These are phyloP conservation scores for Bathybates hornii DNA, from an alignment of 2,113 vertebrate species.

Conservation along the genomic window DNA sequence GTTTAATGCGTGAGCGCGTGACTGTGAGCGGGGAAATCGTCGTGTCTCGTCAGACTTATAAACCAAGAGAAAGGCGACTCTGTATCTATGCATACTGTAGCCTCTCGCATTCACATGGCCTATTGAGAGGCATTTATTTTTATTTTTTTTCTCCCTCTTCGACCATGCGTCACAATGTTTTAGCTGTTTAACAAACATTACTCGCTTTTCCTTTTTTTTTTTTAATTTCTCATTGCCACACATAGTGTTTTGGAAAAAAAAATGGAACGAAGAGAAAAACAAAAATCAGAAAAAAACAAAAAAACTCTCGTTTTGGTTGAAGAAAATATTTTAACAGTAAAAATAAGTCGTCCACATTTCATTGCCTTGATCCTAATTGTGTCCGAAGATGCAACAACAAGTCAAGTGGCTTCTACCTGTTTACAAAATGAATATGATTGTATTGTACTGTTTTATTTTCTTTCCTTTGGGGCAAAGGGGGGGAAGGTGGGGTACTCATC, in stretches of 20 bases:
- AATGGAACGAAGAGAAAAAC: not conserved
- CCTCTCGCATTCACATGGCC: conserved; percentile 80
- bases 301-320: conserved; percentile 50
- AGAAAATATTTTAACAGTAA: conserved; percentile 77
- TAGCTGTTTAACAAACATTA: conserved; percentile 72
- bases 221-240: conserved; percentile 80
- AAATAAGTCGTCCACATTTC: conserved; percentile 96
- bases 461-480: not conserved
- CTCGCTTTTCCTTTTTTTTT: not conserved
- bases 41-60: conserved; percentile 72
- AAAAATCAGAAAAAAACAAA: conserved; percentile 11
- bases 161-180: conserved; percentile 71
- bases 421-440: conserved; percentile 99
- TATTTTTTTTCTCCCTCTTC: not conserved
- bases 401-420: conserved; percentile 99
- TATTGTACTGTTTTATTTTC: conserved; percentile 85
- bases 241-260: conserved; percentile 75
- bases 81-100: conserved; percentile 99
- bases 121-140: conserved; percentile 76
- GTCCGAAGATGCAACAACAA: conserved; percentile 98
- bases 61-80: conserved; percentile 81
- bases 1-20: conserved; percentile 59
- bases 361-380: conserved; percentile 99
- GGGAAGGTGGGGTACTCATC: conserved; percentile 78
- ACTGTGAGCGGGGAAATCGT: conserved; percentile 69